phyloP scores from a whole-genome alignment of 2,113 vertebrate genomes.

The Colius striatus region DNA sequence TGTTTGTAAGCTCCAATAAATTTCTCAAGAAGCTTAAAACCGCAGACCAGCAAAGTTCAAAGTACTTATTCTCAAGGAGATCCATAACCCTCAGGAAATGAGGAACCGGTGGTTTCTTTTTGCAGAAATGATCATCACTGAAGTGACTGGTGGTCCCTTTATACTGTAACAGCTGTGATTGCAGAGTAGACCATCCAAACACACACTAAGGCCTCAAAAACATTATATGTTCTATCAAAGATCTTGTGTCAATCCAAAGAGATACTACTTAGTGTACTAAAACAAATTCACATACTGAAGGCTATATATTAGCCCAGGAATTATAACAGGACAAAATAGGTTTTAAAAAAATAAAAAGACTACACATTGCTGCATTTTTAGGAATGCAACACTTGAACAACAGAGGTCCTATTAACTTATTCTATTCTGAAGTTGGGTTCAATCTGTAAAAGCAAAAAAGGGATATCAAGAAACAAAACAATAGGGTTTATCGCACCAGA shows the following conservation, averaged over 20 bases:
- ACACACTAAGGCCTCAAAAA: neutral
- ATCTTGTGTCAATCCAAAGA: neutral
- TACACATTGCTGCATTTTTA: accelerated
- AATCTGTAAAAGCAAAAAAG: neutral
- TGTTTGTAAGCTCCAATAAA: neutral
- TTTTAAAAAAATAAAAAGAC: neutral
- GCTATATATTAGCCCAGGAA: neutral
- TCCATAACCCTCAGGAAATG: neutral
- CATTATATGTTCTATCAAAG: neutral
- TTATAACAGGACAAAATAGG: neutral
- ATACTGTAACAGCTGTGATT: neutral
- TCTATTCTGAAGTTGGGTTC: neutral
- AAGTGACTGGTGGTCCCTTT: neutral
- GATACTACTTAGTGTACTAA: neutral
- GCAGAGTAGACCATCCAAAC: neutral
- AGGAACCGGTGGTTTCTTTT: neutral
- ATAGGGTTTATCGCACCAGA: neutral
- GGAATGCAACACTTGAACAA: neutral
- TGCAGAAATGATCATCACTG: neutral
- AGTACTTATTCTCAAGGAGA: neutral
- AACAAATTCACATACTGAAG: neutral
- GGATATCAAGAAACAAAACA: neutral
- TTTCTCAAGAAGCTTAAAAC: neutral
- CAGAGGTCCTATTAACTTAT: neutral
- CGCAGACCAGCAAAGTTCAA: neutral